Base-by-base conservation (phyloP, 2,113 vertebrate genomes). In the Psophia crepitans region DNA sequence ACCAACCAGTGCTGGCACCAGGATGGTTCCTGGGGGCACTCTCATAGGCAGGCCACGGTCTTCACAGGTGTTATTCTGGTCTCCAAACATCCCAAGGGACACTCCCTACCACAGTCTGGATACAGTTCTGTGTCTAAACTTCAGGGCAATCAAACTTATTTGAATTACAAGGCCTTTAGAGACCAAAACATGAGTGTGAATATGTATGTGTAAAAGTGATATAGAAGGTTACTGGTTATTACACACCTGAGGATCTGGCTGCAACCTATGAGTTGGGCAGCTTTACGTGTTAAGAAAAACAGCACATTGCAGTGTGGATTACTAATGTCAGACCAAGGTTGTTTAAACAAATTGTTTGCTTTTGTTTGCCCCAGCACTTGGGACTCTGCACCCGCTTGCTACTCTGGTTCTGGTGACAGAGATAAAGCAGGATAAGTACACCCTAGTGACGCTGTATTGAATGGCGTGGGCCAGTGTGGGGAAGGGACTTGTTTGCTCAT, bases 381-480 rank as follows among this genome's bases (percentile, higher is more conserved):
- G 1, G 30, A 84, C 51, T 69, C 46, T 74, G 33, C 17, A 28
- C 37, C 43, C 54, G 20, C 73, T 64, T 60, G 33, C 10, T 13
- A 27, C 12, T 17, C 32, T 11, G 2, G 10, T 53, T 87, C 65
- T 82, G 87, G 51, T 19, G 60, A 9, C 0, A 3, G 24, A 66
- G 83, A 28, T 46, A 33, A 80, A 56, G 43, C 56, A 60, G 35
- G 16, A 1, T 33, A 43, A 66, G 21, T 30, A 41, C 39, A 63
- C 33, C 17, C 16, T 12, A 11, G 21, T 48, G 57, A 32, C 0
- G 1, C 51, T 70, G 46, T 51, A 77, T 37, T 61, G 54, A 58
- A 54, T 6, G 76, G 16, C 11, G 5, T 11, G 16, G 64, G 30
- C 35, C 64, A 84, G 35, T 1, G 14, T 0, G 0, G 15, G 37